These are phyloP conservation scores for Taurulus bubalis DNA, from an alignment of 2,113 vertebrate species.

Conservation along the genomic window DNA sequence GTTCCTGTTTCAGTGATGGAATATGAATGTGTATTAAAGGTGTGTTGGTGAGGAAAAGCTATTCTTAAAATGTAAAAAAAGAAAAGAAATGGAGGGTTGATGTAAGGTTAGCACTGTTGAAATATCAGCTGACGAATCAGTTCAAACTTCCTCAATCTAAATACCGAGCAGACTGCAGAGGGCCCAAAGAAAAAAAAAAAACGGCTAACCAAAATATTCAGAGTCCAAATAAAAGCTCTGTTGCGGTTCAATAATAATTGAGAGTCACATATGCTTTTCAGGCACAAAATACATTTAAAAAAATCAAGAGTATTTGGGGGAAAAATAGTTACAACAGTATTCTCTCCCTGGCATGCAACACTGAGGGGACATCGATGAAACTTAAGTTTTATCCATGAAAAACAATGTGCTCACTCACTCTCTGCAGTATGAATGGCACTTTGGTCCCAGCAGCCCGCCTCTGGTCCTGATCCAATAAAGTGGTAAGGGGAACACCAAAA, in stretches of 20 bases:
- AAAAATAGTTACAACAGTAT: not conserved
- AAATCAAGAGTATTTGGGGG: not conserved
- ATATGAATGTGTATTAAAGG: too few relatives aligned
- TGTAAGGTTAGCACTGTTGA: not conserved
- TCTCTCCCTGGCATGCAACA: not conserved
- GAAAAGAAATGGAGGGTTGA: not conserved
- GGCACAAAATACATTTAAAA: too few relatives aligned
- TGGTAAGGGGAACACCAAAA: slow-evolving; percentile 89
- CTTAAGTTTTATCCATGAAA: not conserved
- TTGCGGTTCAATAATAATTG: not conserved
- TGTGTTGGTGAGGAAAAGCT: not conserved
- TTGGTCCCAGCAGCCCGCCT: slow-evolving; percentile 86
- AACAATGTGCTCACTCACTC: slow-evolving; percentile 75
- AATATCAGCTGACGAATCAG: not conserved
- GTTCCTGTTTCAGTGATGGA: not conserved
- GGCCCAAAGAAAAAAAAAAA: not conserved
- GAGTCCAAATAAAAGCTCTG: not conserved
- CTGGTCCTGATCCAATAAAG: slow-evolving; percentile 95
- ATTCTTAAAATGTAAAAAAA: not conserved
- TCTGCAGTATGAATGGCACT: slow-evolving; percentile 93
- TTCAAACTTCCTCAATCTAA: not conserved
- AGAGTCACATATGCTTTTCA: not conserved
- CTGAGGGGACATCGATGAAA: not conserved
- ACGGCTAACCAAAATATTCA: not conserved
- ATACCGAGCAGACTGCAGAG: not conserved